Percentiles rank a stretch among this genome's conserved stretches.
Conservation (phyloP, 2,113 vertebrate genomes). For the Microcebus ravelobensis region DNA sequence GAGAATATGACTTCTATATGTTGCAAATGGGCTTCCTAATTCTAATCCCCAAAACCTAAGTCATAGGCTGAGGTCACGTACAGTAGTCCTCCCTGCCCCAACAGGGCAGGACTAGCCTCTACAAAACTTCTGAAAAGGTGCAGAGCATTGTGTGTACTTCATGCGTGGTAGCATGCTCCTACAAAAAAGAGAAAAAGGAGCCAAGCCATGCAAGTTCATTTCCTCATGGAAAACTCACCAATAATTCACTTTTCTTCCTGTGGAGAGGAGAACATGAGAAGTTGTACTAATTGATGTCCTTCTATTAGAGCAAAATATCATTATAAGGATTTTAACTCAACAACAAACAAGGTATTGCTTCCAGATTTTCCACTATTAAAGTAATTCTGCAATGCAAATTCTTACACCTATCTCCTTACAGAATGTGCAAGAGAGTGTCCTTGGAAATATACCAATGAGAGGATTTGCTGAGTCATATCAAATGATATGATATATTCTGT, state of each 20-base stretch:
- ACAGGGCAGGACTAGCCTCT: not conserved
- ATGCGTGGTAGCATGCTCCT: not conserved
- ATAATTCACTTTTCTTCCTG: not conserved
- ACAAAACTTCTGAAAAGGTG: not conserved
- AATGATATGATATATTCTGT: not conserved
- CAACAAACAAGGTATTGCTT: not conserved
- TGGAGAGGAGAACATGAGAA: not conserved
- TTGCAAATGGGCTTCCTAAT: not conserved
- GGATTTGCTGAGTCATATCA: not conserved
- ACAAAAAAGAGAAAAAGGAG: not conserved
- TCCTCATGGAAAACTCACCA: not conserved
- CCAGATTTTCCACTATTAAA: not conserved
- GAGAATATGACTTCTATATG: not conserved
- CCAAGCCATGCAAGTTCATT: not conserved
- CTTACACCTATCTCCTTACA: not conserved
- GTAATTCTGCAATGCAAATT: not conserved
- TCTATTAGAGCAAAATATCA: not conserved
- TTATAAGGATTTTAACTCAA: not conserved
- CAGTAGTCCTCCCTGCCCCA: not conserved
- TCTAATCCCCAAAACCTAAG: not conserved
- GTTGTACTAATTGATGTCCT: not conserved
- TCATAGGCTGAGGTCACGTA: not conserved
- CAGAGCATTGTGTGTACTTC: not conserved
- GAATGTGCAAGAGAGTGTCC: not conserved
- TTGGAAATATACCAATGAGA: not conserved